Evolutionary conservation across 2,797 vertebrate genomes (phyloP).

Genomic region (Simalia tracyae): DNA sequence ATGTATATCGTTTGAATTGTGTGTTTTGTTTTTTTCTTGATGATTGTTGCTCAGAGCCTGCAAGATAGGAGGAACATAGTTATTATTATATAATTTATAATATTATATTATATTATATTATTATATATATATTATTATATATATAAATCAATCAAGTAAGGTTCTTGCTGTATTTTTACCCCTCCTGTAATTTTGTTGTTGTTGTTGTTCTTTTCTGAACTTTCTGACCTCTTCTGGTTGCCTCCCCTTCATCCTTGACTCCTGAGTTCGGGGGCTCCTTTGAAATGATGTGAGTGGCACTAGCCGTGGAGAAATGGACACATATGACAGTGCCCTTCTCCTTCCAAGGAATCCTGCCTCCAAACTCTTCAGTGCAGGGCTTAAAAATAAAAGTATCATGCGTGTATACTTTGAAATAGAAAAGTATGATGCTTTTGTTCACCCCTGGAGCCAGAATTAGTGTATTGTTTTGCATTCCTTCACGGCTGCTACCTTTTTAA

Average conservation of each 20-base stretch:
- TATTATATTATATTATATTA: too few relatives aligned
- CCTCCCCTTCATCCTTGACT: background rate
- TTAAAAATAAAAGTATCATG: background rate
- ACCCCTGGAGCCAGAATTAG: background rate
- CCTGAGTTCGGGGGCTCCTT: background rate
- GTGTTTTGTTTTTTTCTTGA: background rate
- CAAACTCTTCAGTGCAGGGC: background rate
- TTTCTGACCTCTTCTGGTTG: background rate
- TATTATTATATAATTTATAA: background rate
- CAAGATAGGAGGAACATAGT: background rate
- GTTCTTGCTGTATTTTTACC: background rate
- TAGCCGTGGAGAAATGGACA: background rate
- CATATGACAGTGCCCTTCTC: background rate
- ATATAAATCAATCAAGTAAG: background rate
- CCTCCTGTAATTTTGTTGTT: background rate
- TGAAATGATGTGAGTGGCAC: background rate
- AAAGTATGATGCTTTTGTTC: background rate
- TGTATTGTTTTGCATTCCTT: background rate
- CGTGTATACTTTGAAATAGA: background rate
- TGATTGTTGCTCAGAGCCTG: background rate
- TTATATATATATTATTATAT: too few relatives aligned
- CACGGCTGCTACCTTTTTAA: background rate
- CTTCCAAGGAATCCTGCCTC: background rate
- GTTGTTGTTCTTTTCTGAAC: background rate
- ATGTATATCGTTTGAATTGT: background rate